A percentile compares a stretch with the other conserved stretches of the same genome.
These are phyloP conservation scores for Stegostoma tigrinum DNA, from an alignment of 2,113 vertebrate genomes.

Conservation along the genomic window DNA sequence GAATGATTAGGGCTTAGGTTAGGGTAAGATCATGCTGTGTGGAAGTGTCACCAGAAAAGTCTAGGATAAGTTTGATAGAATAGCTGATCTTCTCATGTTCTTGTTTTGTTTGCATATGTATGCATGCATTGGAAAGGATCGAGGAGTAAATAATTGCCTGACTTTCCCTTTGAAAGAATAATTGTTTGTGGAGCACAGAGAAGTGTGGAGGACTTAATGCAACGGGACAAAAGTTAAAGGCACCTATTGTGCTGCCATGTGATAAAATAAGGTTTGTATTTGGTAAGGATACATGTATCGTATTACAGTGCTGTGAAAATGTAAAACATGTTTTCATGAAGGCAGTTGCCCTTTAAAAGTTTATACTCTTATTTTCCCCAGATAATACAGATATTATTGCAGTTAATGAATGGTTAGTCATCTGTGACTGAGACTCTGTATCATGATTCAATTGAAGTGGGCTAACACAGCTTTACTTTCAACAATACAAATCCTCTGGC, in stretches of 20 bases:
- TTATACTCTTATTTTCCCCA: background rate
- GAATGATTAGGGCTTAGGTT: background rate
- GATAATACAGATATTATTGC: background rate
- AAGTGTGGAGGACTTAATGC: background rate
- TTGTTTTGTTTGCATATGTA: background rate
- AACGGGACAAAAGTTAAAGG: background rate
- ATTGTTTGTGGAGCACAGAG: background rate
- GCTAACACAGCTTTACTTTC: background rate
- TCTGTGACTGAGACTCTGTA: background rate
- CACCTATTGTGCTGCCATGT: background rate
- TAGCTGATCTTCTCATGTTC: background rate
- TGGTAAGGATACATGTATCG: background rate
- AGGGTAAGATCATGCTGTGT: background rate
- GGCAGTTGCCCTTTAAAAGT: background rate
- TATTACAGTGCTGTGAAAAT: background rate
- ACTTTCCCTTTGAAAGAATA: background rate
- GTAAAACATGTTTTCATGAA: background rate
- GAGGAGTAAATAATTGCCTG: background rate
- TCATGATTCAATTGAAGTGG: background rate
- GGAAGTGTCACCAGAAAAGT: background rate
- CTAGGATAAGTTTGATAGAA: background rate
- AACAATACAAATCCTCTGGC: background rate
- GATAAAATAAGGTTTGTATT: background rate
- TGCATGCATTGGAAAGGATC: background rate
- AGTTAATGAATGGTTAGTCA: background rate